Evolutionary conservation across 2,797 vertebrate genomes (phyloP), one percentile per base, ranked within the genome.

Genomic region (Gymnocypris eckloni): DNA sequence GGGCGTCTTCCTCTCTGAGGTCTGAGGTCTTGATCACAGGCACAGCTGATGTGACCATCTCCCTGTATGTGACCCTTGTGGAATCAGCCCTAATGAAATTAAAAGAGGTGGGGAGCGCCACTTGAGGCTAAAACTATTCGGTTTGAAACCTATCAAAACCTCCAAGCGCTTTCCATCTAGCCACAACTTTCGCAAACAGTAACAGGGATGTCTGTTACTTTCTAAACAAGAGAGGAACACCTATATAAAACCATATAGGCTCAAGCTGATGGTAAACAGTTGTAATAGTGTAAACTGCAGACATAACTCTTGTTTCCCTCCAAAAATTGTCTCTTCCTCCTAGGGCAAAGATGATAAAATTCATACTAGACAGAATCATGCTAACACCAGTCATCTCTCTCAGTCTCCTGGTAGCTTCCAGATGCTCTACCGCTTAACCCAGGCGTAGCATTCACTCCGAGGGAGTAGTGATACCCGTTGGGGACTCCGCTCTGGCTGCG

Each of bases 311-410:
- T 73, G 71, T 56, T 69, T 71, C 66, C 81, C n/a, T 52, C 20
- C 20, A n/a, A 54, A 71, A 54, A 54, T 41, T 5, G 48, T 52
- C 33, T 56, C 33, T 33, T 43, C 25, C 48, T 75, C 25, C 10
- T n/a, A 48, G 71, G 22, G 39, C 61, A 43, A 85, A 89, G 95
- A 96, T 94, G 95, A 96, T 96, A 95, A 94, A 96, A 96, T 94
- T 96, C 95, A 96, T 96, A 70, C 84, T 85, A 86, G 78, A 78
- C 18, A 72, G 61, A 76, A 66, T 52, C 92, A 91, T 50, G 91
- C 95, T 97, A 99, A 97, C 98, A 98, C 98, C 98, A 99, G 93
- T 98, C 98, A 18, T 98, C 97, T 84, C 97, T 97, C 0, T 97
- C 96, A 16, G 94, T 93, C 89, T 97, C 96, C 48, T 96, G 96